phyloP scores from a whole-genome alignment of 2,888 invertebrate species.

The Pristionchus mayeri region DNA sequence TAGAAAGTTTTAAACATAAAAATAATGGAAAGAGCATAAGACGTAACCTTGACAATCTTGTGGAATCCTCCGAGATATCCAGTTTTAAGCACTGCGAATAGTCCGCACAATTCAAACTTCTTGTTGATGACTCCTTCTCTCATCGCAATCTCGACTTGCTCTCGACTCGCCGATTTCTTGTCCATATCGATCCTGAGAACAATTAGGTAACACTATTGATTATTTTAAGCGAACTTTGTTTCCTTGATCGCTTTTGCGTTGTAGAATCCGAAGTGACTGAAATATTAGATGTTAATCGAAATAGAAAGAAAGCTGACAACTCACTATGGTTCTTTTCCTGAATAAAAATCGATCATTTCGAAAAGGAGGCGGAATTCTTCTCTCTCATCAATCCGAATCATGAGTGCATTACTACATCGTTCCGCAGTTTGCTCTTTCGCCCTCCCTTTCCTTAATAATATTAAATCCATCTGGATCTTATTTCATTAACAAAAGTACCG shows the following conservation, averaged over 20 bases:
- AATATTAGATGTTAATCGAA: no score
- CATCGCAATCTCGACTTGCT: neutral
- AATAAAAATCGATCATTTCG: neutral
- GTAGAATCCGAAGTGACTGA: constrained; percentile 23
- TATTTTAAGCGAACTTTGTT: neutral
- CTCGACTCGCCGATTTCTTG: neutral
- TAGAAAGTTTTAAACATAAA: neutral
- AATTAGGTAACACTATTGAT: neutral
- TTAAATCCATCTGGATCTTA: no score
- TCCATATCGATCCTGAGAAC: neutral
- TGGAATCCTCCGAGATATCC: neutral
- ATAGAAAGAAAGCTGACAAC: neutral
- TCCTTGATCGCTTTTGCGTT: neutral
- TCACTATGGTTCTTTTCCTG: constrained; percentile 15
- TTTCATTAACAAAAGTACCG: no score
- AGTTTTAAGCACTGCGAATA: neutral
- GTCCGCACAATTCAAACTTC: neutral
- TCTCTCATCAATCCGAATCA: constrained; percentile 39
- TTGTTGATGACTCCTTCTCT: neutral
- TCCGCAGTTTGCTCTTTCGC: no score
- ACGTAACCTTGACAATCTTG: neutral
- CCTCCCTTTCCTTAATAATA: no score
- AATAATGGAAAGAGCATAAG: no score
- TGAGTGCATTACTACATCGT: neutral
- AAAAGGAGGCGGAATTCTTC: neutral